Evolutionary conservation across 1,140 invertebrate species (phyloP).

Genomic region (Drepana arcuata): DNA sequence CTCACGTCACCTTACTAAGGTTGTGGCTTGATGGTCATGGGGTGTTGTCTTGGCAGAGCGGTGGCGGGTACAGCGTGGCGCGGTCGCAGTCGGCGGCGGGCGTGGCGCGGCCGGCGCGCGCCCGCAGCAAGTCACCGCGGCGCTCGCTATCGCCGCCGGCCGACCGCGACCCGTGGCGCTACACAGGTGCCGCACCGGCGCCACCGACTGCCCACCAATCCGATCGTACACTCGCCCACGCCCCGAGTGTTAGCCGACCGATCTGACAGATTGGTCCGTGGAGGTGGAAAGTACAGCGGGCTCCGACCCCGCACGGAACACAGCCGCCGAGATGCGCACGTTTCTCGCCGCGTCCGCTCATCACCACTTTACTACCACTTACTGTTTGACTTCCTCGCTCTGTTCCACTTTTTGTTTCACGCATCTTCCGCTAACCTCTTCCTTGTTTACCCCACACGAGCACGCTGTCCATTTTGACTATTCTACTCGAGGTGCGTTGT

Average conservation of each 20-base stretch:
- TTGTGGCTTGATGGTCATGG: no score
- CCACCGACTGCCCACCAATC: conserved; percentile 17
- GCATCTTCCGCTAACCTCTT: conserved; percentile 53
- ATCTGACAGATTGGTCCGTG: conserved; percentile 25
- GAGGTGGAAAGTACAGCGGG: conserved; percentile 27
- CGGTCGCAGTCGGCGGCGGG: conserved; percentile 83
- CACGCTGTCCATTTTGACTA: conserved; percentile 43
- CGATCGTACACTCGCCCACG: conserved; percentile 15
- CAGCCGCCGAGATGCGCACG: conserved; percentile 51
- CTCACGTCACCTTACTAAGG: no score
- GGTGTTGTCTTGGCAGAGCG: no score
- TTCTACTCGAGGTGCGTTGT: conserved; percentile 18
- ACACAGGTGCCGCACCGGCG: conserved; percentile 47
- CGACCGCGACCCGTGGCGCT: conserved; percentile 60
- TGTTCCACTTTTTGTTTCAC: conserved; percentile 52
- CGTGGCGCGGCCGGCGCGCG: conserved; percentile 74
- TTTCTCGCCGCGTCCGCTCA: conserved; percentile 45
- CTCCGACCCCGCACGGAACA: conserved; percentile 66
- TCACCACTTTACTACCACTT: conserved; percentile 64
- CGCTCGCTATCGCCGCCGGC: conserved; percentile 84
- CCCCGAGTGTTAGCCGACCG: no score
- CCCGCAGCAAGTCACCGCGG: conserved; percentile 77
- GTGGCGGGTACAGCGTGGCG: conserved; percentile 69
- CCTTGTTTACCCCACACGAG: conserved; percentile 45
- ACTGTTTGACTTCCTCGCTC: conserved; percentile 53